Evolutionary conservation across 2,797 vertebrate genomes (phyloP).

Genomic region (Odontamblyopus lacepedii): DNA sequence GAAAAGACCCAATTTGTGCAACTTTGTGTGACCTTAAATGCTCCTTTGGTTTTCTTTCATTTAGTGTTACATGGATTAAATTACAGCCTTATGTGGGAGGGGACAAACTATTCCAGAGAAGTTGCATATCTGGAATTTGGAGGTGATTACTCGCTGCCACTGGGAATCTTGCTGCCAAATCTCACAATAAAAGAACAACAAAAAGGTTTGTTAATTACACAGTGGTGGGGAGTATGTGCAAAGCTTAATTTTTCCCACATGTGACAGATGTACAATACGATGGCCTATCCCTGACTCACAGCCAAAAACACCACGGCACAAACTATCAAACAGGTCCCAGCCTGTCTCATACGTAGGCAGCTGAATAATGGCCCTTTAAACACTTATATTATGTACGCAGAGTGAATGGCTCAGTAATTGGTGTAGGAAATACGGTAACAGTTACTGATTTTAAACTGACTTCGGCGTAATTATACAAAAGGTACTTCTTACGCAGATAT

Average conservation of each 20-base stretch:
- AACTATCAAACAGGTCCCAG: constrained; percentile 43
- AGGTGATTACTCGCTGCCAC: not conserved
- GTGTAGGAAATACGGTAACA: not conserved
- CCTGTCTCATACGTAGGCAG: constrained; percentile 42
- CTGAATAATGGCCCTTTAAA: constrained; percentile 25
- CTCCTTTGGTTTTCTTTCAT: constrained; percentile 10
- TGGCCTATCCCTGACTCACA: constrained; percentile 55
- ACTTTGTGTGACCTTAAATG: constrained; percentile 17
- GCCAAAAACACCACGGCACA: constrained; percentile 49
- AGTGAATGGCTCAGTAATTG: not conserved
- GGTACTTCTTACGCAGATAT: too few relatives aligned
- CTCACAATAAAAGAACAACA: constrained; percentile 33
- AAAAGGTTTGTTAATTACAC: constrained; percentile 42
- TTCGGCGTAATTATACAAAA: too few relatives aligned
- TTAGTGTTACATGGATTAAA: constrained; percentile 6
- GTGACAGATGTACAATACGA: constrained; percentile 41
- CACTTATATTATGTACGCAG: not conserved
- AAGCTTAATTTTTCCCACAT: constrained; percentile 39
- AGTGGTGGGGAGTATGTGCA: constrained; percentile 19
- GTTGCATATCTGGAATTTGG: constrained; percentile 16
- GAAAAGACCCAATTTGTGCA: not conserved
- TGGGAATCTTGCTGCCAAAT: constrained; percentile 10
- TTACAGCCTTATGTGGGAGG: constrained; percentile 9
- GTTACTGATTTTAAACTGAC: not conserved
- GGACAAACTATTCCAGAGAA: not conserved